Base-by-base conservation (phyloP, 2,888 invertebrate species). In the Melieria crassipennis region DNA sequence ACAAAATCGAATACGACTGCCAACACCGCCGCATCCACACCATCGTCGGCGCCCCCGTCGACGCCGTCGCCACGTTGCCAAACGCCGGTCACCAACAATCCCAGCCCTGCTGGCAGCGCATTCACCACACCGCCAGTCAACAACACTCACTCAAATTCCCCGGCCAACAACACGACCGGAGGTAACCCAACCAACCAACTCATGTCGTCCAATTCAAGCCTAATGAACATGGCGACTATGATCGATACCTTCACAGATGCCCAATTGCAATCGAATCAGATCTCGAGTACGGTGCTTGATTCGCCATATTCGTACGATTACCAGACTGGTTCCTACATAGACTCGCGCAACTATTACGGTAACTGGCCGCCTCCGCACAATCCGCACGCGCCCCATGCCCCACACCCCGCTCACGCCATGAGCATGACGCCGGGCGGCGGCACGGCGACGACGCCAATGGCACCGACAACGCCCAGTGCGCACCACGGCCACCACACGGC, bases 241-340 rank as follows among this genome's bases (percentile, higher is more conserved):
- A 91, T 93, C 75, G 93, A 93, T 76, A 92, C 91, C 78, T 92
- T 93, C 86, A 91, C 91, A 50, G 92, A 93, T 80, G 91, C 92
- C 16, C 94, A 94, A 81, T 86, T 95, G 48, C 94, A 95, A 86
- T 94, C 93, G 82, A 93, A 94, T 82, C 94, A 94, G 86, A 93
- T 94, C 76, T 94, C 94, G 55, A 94, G 94, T 81, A 95, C 94
- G 11, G 94, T 94, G 5, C 86, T 93, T 78, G 94, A 94, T 82
- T 91, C 91, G 4, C 91, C 91, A 9, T 90, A 91, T 76, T 86
- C 90, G 46, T 90, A 91, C 74, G 91, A 91, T 74, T 91, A 91
- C 81, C 90, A 89, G 77, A 87, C 87, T 73, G 87, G 87, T 75
- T 86, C 87, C 80, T 91, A 90, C 76, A 87, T 87, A 65, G 89